Conservation (phyloP, 2,113 vertebrate genomes). For the Phaethon lepturus region DNA sequence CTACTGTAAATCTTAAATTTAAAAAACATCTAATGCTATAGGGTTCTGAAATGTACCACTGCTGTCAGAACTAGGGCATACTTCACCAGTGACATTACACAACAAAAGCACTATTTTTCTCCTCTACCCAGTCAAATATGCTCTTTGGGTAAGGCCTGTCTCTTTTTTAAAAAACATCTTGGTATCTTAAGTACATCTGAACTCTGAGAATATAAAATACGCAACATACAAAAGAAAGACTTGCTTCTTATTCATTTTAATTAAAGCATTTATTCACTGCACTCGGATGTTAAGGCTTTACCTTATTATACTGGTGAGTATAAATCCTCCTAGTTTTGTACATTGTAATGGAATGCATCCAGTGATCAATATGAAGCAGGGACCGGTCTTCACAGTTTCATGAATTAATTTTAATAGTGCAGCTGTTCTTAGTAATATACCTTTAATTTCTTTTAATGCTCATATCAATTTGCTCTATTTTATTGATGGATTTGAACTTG, state of each 20-base stretch:
- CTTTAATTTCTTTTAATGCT: background rate
- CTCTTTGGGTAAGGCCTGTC: background rate
- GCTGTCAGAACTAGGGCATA: background rate
- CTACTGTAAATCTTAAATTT: background rate
- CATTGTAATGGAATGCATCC: background rate
- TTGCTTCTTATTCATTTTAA: background rate
- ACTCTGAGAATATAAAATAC: background rate
- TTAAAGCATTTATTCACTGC: slow-evolving; percentile 8
- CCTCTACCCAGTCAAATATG: background rate
- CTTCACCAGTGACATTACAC: background rate
- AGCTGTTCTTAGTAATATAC: background rate
- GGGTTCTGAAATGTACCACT: background rate
- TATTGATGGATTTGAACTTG: background rate
- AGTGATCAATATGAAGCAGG: background rate
- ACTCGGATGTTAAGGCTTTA: background rate
- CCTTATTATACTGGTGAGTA: background rate
- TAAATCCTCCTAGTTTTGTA: background rate
- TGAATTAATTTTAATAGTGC: background rate
- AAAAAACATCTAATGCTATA: background rate
- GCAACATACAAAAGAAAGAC: background rate
- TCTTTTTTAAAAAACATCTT: background rate
- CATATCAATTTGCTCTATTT: background rate
- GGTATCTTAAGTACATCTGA: background rate
- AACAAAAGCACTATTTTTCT: background rate
- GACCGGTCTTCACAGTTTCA: background rate